A percentile compares a stretch with the other conserved stretches of the same genome.
Evolutionary conservation across 2,797 vertebrate species (phyloP).

Genomic region (Channallabes apus): DNA sequence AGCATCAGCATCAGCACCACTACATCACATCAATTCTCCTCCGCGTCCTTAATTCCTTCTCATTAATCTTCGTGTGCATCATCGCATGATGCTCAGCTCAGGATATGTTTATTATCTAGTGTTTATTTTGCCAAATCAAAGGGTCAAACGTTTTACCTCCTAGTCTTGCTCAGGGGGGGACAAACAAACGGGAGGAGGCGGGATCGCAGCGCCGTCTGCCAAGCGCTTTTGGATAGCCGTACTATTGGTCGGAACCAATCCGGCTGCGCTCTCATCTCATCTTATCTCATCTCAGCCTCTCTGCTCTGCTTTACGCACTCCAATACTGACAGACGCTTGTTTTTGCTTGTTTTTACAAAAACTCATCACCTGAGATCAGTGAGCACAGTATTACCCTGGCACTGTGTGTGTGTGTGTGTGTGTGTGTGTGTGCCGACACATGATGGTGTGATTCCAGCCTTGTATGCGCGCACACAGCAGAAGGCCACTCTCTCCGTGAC

Average conservation of each 20-base stretch:
- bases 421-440: constrained; percentile 59
- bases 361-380: constrained; percentile 7
- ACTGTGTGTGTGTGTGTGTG: constrained; percentile 47
- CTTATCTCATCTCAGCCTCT: neutral
- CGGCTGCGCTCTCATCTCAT: constrained; percentile 11
- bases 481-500: constrained; percentile 78
- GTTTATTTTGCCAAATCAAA: constrained; percentile 16
- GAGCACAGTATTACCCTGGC: constrained; percentile 32
- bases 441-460: constrained; percentile 71
- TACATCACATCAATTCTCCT: neutral
- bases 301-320: constrained; percentile 33
- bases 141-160: constrained; percentile 31
- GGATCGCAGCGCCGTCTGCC: constrained; percentile 39
- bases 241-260: constrained; percentile 39
- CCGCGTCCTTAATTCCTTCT: neutral
- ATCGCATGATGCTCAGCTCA: neutral
- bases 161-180: neutral
- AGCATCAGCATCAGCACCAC: neutral
- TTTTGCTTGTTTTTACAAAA: neutral
- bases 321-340: constrained; percentile 15
- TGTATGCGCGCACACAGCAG: constrained; percentile 73
- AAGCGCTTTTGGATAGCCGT: constrained; percentile 36
- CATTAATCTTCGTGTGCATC: too few relatives aligned
- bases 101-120: neutral
- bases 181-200: constrained; percentile 34